A percentile compares a stretch with the other conserved stretches of the same genome.
These are phyloP conservation scores for Trogon melanurus DNA, from an alignment of 2,113 vertebrate genomes.

Conservation along the genomic window DNA sequence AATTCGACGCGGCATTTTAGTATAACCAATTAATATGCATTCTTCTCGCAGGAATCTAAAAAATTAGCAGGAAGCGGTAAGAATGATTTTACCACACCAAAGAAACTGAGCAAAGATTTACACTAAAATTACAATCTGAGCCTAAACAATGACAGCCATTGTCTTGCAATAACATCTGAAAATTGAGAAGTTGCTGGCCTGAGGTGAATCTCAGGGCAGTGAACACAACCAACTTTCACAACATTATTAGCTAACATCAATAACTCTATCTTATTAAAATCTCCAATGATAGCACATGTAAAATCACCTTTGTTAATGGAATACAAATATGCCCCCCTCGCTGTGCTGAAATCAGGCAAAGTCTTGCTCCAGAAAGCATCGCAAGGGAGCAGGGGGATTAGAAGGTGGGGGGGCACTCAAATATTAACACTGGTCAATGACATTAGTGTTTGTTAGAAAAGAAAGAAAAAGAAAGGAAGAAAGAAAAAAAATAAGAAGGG, in stretches of 20 bases:
- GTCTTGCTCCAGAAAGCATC: neutral
- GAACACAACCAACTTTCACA: constrained; percentile 58
- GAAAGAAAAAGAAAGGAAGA: constrained; percentile 25
- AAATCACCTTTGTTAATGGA: constrained; percentile 62
- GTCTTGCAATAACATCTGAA: constrained; percentile 65
- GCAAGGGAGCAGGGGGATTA: neutral
- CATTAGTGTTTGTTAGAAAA: constrained; percentile 65
- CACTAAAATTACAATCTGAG: constrained; percentile 42
- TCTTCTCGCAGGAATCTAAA: neutral
- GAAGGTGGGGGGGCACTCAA: neutral
- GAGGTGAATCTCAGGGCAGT: constrained; percentile 68
- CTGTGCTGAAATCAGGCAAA: neutral
- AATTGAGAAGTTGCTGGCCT: constrained; percentile 67
- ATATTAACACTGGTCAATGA: constrained; percentile 73
- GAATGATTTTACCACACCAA: neutral
- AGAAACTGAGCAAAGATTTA: constrained; percentile 10
- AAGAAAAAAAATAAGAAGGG: neutral
- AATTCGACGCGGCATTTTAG: neutral
- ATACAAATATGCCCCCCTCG: constrained; percentile 39
- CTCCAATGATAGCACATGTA: constrained; percentile 42
- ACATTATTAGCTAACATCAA: constrained; percentile 51
- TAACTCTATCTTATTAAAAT: constrained; percentile 59
- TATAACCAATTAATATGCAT: neutral
- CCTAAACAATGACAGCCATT: constrained; percentile 57
- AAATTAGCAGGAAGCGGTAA: neutral